Percentiles rank a stretch among this genome's conserved stretches.
phyloP scores from a whole-genome alignment of 37 sponge, comb jelly and placozoan genomes.

The Hexactinellida sp. region DNA sequence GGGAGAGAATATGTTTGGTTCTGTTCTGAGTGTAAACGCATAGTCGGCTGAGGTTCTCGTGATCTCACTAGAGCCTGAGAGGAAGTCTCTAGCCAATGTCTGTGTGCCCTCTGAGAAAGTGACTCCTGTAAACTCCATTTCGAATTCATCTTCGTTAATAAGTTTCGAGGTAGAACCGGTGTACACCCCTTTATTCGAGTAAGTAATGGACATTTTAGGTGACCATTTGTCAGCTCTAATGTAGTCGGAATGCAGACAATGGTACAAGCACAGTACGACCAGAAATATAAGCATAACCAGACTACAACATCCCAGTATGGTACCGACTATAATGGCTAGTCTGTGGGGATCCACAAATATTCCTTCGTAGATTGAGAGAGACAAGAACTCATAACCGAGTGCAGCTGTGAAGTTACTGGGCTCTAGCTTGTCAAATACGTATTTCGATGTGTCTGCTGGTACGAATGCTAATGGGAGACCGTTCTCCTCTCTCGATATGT shows the following conservation, averaged over 20 bases:
- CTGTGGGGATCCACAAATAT: neutral
- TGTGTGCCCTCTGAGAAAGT: neutral
- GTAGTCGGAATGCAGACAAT: neutral
- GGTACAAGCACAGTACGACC: neutral
- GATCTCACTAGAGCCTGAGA: neutral
- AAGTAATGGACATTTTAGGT: neutral
- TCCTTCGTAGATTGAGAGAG: neutral
- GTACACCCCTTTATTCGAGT: neutral
- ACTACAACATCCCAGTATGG: neutral
- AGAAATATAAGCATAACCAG: neutral
- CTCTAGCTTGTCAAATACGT: neutral
- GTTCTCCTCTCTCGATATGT: neutral
- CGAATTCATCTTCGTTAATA: neutral
- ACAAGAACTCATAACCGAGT: neutral
- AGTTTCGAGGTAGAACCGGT: neutral
- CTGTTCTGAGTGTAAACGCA: neutral
- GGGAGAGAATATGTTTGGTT: neutral
- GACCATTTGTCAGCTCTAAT: neutral
- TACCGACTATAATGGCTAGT: neutral
- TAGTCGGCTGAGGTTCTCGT: neutral
- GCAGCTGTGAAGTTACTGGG: neutral
- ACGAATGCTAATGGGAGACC: neutral
- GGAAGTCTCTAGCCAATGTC: neutral
- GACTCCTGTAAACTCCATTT: neutral
- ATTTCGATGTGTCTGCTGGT: neutral